Evolutionary conservation across 2,888 invertebrate species (phyloP).

Genomic region (Cecidostiba fungosa): DNA sequence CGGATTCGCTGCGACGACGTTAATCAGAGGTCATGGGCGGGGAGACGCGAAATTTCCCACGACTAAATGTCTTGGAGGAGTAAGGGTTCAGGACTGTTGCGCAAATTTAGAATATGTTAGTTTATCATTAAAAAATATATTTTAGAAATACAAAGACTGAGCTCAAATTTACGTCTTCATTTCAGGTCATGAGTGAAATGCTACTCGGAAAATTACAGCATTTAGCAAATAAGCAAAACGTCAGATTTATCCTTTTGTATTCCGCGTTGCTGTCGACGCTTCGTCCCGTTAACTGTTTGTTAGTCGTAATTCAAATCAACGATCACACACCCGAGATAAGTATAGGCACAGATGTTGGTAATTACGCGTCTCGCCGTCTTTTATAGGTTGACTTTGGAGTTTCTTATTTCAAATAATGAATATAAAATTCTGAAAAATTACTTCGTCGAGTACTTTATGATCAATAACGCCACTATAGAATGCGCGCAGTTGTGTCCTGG

Average conservation of each 20-base stretch:
- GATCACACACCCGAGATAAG: constrained; percentile 17
- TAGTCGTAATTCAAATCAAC: constrained; percentile 22
- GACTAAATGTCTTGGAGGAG: background rate
- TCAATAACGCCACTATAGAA: background rate
- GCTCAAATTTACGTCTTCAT: background rate
- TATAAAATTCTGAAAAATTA: constrained; percentile 4
- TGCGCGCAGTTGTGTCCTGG: background rate
- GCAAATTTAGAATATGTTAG: background rate
- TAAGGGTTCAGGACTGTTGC: background rate
- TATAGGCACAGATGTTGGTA: constrained; percentile 13
- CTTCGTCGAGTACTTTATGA: background rate
- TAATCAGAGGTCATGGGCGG: constrained; percentile 34
- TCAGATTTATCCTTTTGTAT: background rate
- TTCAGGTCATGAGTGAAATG: background rate
- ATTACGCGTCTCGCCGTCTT: constrained; percentile 11
- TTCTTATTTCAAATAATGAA: constrained; percentile 9
- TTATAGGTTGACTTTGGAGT: constrained; percentile 12
- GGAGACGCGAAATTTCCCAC: constrained; percentile 27
- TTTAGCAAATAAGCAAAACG: background rate
- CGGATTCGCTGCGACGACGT: constrained; percentile 2
- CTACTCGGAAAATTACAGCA: background rate
- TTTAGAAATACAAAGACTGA: background rate
- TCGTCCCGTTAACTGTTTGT: constrained; percentile 34
- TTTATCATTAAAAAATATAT: background rate
- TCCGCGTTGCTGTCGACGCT: background rate